These are phyloP conservation scores for Phylloscopus whistleri DNA, from an alignment of 2,113 vertebrate species.

Conservation along the genomic window DNA sequence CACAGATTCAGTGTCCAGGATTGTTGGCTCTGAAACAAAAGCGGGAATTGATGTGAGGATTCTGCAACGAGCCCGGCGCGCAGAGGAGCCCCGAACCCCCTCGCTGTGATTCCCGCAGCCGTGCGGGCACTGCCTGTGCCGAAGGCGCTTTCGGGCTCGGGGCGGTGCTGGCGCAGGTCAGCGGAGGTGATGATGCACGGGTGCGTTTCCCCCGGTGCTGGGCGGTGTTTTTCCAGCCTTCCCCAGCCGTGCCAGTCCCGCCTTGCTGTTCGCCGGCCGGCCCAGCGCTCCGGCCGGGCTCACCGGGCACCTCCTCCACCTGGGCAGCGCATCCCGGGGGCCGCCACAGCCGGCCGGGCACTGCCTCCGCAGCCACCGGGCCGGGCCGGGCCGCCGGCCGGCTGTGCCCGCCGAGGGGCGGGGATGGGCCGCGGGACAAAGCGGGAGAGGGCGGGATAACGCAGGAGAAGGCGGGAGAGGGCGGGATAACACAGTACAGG, in stretches of 20 bases:
- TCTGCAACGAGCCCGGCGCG: neutral
- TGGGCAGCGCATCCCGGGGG: neutral
- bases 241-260: neutral
- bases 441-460: neutral
- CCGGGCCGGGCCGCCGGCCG: neutral
- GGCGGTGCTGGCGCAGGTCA: neutral
- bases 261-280: neutral
- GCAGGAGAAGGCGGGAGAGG: neutral
- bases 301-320: neutral
- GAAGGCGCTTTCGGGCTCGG: rapidly evolving
- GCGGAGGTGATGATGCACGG: neutral
- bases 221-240: neutral
- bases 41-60: neutral
- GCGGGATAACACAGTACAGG: no score
- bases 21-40: neutral
- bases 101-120: neutral
- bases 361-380: neutral
- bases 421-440: neutral
- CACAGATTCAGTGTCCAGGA: neutral
- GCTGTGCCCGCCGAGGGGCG: no score
- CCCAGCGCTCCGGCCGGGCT: neutral
- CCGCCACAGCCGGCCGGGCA: neutral
- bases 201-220: rapidly evolving
- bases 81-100: rapidly evolving
- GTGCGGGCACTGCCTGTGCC: neutral